Conservation (phyloP, 2,888 invertebrate genomes). For the Chrysolina americana region DNA sequence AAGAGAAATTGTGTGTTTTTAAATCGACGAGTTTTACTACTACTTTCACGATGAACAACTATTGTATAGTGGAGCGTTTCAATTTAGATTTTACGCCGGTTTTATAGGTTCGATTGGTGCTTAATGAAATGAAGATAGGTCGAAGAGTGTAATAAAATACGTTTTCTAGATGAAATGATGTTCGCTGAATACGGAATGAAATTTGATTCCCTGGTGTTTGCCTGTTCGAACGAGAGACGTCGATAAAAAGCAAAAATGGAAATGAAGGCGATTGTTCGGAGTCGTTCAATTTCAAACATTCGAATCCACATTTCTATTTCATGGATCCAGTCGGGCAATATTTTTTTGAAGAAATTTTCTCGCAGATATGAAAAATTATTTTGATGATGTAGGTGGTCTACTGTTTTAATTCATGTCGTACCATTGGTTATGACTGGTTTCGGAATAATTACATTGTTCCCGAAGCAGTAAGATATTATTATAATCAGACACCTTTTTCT, state of each 20-base stretch:
- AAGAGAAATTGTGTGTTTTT: constrained; percentile 7
- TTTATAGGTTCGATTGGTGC: constrained; percentile 45
- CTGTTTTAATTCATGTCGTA: too few relatives aligned
- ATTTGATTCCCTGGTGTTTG: constrained; percentile 42
- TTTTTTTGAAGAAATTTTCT: neutral
- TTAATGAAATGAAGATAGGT: constrained; percentile 47
- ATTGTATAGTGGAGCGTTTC: constrained; percentile 32
- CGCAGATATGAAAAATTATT: neutral
- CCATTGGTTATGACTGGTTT: too few relatives aligned
- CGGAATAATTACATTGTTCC: too few relatives aligned
- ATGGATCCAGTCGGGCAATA: neutral
- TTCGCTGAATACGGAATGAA: constrained; percentile 41
- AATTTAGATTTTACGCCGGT: constrained; percentile 43
- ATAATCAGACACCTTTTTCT: too few relatives aligned
- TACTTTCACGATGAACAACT: constrained; percentile 19
- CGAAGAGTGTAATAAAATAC: constrained; percentile 42
- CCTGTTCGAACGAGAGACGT: constrained; percentile 23
- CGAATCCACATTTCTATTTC: constrained; percentile 13
- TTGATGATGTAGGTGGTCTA: neutral
- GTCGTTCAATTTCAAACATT: constrained; percentile 20
- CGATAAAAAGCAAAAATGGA: constrained; percentile 38
- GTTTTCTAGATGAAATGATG: constrained; percentile 41
- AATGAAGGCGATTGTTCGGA: constrained; percentile 32
- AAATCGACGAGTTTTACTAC: constrained; percentile 23
- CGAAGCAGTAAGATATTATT: too few relatives aligned